Conservation (phyloP, 2,888 invertebrate genomes). For the Ichneumoninae sp. region DNA sequence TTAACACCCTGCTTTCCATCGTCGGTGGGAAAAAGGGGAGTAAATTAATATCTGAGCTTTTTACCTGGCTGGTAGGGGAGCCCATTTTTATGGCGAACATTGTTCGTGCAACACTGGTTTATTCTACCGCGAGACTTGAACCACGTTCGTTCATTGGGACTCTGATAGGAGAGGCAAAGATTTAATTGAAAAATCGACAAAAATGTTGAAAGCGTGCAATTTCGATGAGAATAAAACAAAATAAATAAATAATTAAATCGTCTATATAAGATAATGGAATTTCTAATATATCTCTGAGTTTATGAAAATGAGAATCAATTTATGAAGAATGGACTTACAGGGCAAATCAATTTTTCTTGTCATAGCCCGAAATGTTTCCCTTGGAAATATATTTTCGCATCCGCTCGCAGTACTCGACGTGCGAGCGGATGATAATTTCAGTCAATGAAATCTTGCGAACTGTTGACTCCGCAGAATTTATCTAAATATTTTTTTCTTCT, state of each 20-base stretch:
- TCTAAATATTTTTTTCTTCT: neutral
- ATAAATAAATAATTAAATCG: no score
- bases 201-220: neutral
- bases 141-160: neutral
- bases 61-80: neutral
- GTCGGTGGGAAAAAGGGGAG: constrained; percentile 44
- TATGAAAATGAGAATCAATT: neutral
- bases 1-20: constrained; percentile 38
- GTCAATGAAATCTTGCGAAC: neutral
- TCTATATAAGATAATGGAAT: neutral
- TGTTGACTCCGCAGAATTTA: neutral
- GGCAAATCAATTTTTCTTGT: neutral
- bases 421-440: no score
- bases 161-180: neutral
- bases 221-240: neutral
- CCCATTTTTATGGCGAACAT: neutral
- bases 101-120: constrained; percentile 4
- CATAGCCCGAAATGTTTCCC: neutral
- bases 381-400: no score
- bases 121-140: neutral
- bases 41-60: constrained; percentile 46
- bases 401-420: no score
- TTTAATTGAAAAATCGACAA: neutral
- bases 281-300: neutral
- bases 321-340: neutral